Conservation (phyloP, 2,797 vertebrate species). For the Oreonectes daqikongensis region DNA sequence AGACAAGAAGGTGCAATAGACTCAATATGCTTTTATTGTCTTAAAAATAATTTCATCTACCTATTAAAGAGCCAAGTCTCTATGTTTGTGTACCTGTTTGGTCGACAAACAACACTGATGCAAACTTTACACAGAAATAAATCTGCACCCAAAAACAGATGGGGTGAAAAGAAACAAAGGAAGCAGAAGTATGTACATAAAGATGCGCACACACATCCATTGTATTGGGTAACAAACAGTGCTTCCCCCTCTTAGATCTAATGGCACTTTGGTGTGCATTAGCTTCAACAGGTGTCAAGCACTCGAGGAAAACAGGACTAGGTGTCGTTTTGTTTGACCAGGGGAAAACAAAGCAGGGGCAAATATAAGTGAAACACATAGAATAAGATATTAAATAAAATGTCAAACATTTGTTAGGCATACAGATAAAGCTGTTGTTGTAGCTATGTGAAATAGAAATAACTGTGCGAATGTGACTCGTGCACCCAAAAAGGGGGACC, state of each 20-base stretch:
- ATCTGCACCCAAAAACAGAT: slow-evolving; percentile 68
- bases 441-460: neutral
- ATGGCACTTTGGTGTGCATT: slow-evolving; percentile 76
- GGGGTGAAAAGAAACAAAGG: slow-evolving; percentile 56
- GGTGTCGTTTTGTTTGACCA: slow-evolving; percentile 4
- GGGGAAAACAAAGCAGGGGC: too few species aligned
- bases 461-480: neutral
- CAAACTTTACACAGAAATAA: slow-evolving; percentile 71
- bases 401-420: neutral
- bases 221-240: slow-evolving; percentile 69
- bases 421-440: neutral
- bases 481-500: neutral
- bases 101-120: slow-evolving; percentile 73
- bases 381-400: neutral
- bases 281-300: slow-evolving; percentile 61
- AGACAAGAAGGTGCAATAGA: slow-evolving; percentile 34
- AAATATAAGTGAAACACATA: neutral
- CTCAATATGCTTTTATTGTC: slow-evolving; percentile 71
- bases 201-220: slow-evolving; percentile 61
- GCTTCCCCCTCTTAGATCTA: slow-evolving; percentile 68
- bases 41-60: slow-evolving; percentile 78
- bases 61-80: slow-evolving; percentile 76
- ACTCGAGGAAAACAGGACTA: slow-evolving; percentile 29
- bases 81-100: slow-evolving; percentile 70
- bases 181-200: slow-evolving; percentile 65